Base-by-base conservation (phyloP, 2,113 vertebrate genomes). In the Nesospiza acunhae region DNA sequence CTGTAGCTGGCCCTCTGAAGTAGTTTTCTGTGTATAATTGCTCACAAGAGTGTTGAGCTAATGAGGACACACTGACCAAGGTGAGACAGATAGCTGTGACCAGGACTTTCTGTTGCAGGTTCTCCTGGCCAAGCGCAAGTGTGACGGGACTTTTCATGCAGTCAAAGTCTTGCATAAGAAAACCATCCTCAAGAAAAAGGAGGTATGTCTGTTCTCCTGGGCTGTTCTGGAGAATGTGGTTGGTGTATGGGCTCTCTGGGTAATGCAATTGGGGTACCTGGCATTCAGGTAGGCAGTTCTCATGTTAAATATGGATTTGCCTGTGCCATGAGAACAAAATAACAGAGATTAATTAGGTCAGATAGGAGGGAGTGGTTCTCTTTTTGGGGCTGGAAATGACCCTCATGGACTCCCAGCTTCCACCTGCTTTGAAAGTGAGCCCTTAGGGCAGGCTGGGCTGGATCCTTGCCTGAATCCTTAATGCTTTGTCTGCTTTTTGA, bases 131-230 rank as follows among this genome's bases (percentile, higher is more conserved):
- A 99, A 99, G 89, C 98, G 97, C 84, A 99, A 99, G 97, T 98
- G 98, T 0, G 99, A 99, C 2, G 98, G 98, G 63, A 99, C 96
- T 17, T 99, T 99, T 96, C 99, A 99, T 9, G 99, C 99, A 2
- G 98, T 99, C 67, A 99, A 99, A 96, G 99, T 99, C 92, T 97
- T 99, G 91, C 99, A 99, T 97, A 99, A 99, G 97, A 99, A 99
- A 97, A 98, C 99, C 49, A 99, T 99, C 77, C 97, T 99, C 68
- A 99, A 99, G 98, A 99, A 99, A 82, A 99, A 99, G 93, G 99
- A 99, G 99, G 99, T 99, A 97, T 6, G 63, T 42, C 26, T 82
- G 63, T 28, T 90, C 7, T 81, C 20, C 50, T 80, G 33, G 53
- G 46, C 35, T 18, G 0, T 67, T 50, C 60, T 67, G 23, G 28